Percentiles rank a stretch among this genome's conserved stretches.
phyloP scores from a whole-genome alignment of 1,140 invertebrate genomes.

The Hypothenemus hampei region DNA sequence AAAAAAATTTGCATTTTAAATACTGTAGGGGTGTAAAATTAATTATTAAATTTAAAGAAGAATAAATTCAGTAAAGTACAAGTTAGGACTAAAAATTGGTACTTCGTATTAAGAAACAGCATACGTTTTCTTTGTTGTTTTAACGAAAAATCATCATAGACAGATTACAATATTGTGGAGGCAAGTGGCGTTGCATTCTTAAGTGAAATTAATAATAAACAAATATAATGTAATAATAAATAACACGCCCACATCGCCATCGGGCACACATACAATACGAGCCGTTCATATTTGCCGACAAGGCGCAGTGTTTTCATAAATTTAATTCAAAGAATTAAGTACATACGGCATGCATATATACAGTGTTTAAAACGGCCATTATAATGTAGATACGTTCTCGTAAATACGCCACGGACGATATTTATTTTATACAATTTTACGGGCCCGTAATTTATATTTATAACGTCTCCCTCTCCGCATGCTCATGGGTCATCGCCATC shows the following conservation, averaged over 20 bases:
- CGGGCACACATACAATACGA: conserved; percentile 2
- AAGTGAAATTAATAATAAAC: background rate
- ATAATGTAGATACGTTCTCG: conserved; percentile 19
- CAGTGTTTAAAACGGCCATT: conserved; percentile 22
- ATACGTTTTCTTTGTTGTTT: no score
- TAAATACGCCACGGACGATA: conserved; percentile 17
- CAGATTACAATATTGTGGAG: no score
- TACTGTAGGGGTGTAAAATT: background rate
- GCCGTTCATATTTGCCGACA: conserved; percentile 8
- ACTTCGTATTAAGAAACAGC: no score
- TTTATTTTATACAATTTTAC: conserved; percentile 20
- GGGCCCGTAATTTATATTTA: no score
- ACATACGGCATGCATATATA: conserved; percentile 19
- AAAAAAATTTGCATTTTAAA: background rate
- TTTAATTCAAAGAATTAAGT: conserved; percentile 23
- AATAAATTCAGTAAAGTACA: background rate
- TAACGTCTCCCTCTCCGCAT: no score
- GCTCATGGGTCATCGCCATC: no score
- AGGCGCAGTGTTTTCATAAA: conserved; percentile 20
- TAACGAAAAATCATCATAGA: no score
- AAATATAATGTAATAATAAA: conserved; percentile 12
- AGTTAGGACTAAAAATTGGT: no score
- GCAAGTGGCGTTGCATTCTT: background rate
- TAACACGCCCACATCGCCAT: conserved; percentile 4
- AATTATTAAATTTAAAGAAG: background rate